Conservation (phyloP, 2,797 vertebrate species). For the Pteropus rufus region DNA sequence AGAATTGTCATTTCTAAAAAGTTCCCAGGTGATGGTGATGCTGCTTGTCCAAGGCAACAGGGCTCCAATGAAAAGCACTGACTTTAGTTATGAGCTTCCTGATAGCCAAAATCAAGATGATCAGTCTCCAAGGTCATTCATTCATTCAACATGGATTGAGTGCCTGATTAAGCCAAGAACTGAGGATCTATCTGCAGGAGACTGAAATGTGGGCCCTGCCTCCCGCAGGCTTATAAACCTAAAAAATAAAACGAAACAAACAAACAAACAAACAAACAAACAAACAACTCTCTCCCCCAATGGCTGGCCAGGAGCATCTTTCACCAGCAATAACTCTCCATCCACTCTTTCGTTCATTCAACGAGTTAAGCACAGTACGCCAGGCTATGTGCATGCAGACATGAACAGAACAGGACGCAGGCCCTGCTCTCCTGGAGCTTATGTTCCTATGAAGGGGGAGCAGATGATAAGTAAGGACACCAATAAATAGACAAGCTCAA, state of each 20-base stretch:
- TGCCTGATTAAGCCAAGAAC: background rate
- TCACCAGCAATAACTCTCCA: background rate
- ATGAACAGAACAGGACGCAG: background rate
- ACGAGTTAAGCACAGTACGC: background rate
- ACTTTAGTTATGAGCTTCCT: background rate
- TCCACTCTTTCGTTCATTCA: background rate
- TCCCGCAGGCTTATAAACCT: background rate
- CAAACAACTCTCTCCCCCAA: background rate
- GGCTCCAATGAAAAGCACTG: background rate
- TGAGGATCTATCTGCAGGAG: background rate
- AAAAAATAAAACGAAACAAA: too few species aligned
- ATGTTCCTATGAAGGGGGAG: background rate
- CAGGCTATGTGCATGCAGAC: background rate
- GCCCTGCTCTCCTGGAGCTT: background rate
- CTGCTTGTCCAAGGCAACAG: background rate
- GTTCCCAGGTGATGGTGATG: background rate
- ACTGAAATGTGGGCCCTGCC: background rate
- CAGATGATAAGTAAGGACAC: background rate
- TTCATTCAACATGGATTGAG: background rate
- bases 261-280: too few species aligned
- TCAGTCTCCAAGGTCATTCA: background rate
- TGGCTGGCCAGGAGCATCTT: background rate
- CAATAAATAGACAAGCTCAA: background rate
- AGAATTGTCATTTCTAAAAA: background rate
- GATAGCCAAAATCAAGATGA: background rate